Conservation (phyloP, 2,113 vertebrate genomes). For the Symphodus melops region DNA sequence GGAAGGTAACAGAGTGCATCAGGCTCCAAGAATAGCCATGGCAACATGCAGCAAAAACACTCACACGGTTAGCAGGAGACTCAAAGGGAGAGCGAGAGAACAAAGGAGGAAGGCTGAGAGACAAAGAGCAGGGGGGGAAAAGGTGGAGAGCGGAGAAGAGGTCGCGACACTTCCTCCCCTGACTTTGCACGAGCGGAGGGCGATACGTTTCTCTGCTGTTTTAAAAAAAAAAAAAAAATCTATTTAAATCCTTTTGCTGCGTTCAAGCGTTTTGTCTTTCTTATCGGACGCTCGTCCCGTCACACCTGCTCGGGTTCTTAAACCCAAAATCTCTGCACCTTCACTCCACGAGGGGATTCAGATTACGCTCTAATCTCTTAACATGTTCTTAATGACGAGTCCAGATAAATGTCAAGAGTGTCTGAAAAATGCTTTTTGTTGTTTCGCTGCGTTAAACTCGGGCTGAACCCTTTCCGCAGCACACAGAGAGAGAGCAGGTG, state of each 20-base stretch:
- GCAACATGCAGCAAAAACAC: slow-evolving; percentile 78
- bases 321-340: slow-evolving; percentile 2
- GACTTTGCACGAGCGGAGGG: slow-evolving; percentile 13
- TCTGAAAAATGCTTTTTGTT: slow-evolving; percentile 21
- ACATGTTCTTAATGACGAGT: neutral
- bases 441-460: slow-evolving; percentile 8
- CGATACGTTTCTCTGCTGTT: neutral
- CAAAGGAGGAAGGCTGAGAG: slow-evolving; percentile 51
- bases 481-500: slow-evolving; percentile 9
- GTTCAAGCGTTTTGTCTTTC: slow-evolving; percentile 1
- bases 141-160: slow-evolving; percentile 41
- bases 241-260: neutral
- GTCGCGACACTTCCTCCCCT: slow-evolving; percentile 19
- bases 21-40: slow-evolving; percentile 71
- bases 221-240: no score
- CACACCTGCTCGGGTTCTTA: slow-evolving; percentile 4
- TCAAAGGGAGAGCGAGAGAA: slow-evolving; percentile 49
- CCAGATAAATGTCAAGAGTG: neutral
- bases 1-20: slow-evolving; percentile 71
- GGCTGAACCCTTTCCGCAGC: neutral
- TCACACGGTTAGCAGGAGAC: slow-evolving; percentile 64
- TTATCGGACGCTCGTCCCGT: slow-evolving; percentile 12
- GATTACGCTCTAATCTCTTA: neutral
- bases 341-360: neutral
- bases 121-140: slow-evolving; percentile 46